phyloP scores from a whole-genome alignment of 2,888 invertebrate genomes.

The Tanaodytes sp. region DNA sequence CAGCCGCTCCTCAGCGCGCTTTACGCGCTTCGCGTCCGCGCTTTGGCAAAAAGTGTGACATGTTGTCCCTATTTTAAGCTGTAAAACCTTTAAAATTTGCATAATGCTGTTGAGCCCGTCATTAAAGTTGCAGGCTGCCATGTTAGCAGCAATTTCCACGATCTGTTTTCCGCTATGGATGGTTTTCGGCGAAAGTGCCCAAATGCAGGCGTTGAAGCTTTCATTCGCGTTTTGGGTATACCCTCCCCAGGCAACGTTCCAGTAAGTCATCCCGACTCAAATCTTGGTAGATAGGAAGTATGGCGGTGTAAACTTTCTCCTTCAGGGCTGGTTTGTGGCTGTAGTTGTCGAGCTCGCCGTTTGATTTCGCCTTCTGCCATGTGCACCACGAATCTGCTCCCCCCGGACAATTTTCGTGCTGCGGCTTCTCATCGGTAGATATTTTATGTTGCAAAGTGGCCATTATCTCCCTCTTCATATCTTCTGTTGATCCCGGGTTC shows the following conservation, averaged over 20 bases:
- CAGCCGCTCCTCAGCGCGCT: slow-evolving; percentile 11
- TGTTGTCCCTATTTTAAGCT: slow-evolving; percentile 23
- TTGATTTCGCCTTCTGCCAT: slow-evolving; percentile 42
- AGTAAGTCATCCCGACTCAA: slow-evolving; percentile 22
- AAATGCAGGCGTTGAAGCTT: slow-evolving; percentile 21
- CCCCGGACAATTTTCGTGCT: slow-evolving; percentile 23
- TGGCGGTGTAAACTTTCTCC: slow-evolving; percentile 16
- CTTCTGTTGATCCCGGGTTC: no score
- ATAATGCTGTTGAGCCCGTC: slow-evolving; percentile 26
- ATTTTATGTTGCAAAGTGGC: slow-evolving; percentile 43
- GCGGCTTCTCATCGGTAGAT: no score
- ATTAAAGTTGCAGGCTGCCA: slow-evolving; percentile 25
- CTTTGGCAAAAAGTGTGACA: slow-evolving; percentile 9
- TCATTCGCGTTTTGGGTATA: slow-evolving; percentile 42
- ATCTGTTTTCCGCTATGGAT: slow-evolving; percentile 25
- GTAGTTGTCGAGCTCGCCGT: not conserved
- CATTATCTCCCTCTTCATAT: no score
- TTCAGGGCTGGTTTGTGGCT: slow-evolving; percentile 24
- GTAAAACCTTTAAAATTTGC: slow-evolving; percentile 10
- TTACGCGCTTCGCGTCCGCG: slow-evolving; percentile 8
- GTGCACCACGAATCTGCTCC: slow-evolving; percentile 50
- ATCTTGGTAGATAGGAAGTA: slow-evolving; percentile 28
- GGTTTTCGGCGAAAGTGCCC: slow-evolving; percentile 39
- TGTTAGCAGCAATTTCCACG: slow-evolving; percentile 26
- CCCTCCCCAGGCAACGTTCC: slow-evolving; percentile 7